Conservation (phyloP, 2,888 invertebrate genomes). For the Serripes groenlandicus region DNA sequence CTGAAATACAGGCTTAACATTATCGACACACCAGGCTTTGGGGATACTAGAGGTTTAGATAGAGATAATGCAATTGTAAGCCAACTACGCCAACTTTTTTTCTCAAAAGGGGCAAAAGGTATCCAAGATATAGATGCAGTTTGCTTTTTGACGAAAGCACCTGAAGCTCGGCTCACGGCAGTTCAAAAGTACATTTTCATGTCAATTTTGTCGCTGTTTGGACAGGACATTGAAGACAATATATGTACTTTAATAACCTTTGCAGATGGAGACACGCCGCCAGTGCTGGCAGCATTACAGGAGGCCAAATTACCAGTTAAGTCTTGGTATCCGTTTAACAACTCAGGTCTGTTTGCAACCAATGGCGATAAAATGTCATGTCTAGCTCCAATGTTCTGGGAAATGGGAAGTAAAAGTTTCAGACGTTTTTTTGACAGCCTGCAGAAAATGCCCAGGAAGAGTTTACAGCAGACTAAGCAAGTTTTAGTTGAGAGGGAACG, state of each 20-base stretch:
- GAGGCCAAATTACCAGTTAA: constrained; percentile 60
- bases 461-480: constrained; percentile 64
- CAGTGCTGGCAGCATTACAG: constrained; percentile 59
- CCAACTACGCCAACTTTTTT: constrained; percentile 37
- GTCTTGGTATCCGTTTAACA: constrained; percentile 61
- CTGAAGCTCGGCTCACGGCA: constrained; percentile 62
- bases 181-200: constrained; percentile 68
- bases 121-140: constrained; percentile 64
- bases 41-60: constrained; percentile 42
- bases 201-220: constrained; percentile 64
- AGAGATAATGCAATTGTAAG: constrained; percentile 39
- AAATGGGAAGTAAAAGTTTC: constrained; percentile 65
- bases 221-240: constrained; percentile 63
- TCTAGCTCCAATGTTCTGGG: constrained; percentile 61
- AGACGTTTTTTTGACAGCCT: constrained; percentile 57
- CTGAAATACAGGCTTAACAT: constrained; percentile 41
- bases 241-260: constrained; percentile 66
- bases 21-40: constrained; percentile 57
- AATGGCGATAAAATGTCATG: constrained; percentile 34
- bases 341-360: constrained; percentile 65
- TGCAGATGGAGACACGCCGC: constrained; percentile 68
- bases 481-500: constrained; percentile 61
- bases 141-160: constrained; percentile 67
- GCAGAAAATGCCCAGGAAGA: constrained; percentile 50
- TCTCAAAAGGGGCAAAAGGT: constrained; percentile 28